Evolutionary conservation across 2,888 invertebrate genomes (phyloP), one percentile per base, ranked within the genome.

Genomic region (Thereva unica): DNA sequence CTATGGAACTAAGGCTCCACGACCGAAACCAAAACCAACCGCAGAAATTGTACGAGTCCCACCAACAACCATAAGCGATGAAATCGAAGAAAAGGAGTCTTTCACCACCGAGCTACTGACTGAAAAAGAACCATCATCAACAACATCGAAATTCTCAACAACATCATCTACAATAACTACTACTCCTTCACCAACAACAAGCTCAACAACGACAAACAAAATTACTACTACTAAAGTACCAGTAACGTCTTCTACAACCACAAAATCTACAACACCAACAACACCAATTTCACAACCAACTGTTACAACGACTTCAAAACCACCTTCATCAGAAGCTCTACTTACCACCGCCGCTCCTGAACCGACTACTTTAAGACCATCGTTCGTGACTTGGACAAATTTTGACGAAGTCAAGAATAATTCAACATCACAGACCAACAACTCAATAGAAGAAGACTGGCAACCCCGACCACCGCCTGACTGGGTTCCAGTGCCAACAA

Each of bases 341-440:
- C 64, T 1, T 42, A 8, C 42, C 7, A 1, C 42, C 4, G 23
- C 23, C 1, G 6, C 12, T 75, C 71, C 74, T 75, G 10, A 70
- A 67, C 70, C 75, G 8, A 73, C 76, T 5, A 75, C 80, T 9
- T 75, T 77, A 23, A 77, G 77, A 54, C 78, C 81, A 3, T 81
- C 79, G 1, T 76, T 85, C 1, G 83, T 85, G 3, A 86, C 86
- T 4, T 85, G 85, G 85, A 84, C 85, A 2, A 78, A 78, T 12
- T 80, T 80, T 40, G 78, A 83, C 8, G 83, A 83, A 23, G 10
- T 63, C 4, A 78, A 76, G 10, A 67, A 69, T 7, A 69, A 41
- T 52, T 49, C 65, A 44, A 34, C 42, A 34, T 72, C 71, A 34
- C 68, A 71, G 12, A n/a, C 45, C 8, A 54, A 37, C 2, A 23